Evolutionary conservation across 2,113 vertebrate genomes (phyloP).

Genomic region (Sardina pilchardus): DNA sequence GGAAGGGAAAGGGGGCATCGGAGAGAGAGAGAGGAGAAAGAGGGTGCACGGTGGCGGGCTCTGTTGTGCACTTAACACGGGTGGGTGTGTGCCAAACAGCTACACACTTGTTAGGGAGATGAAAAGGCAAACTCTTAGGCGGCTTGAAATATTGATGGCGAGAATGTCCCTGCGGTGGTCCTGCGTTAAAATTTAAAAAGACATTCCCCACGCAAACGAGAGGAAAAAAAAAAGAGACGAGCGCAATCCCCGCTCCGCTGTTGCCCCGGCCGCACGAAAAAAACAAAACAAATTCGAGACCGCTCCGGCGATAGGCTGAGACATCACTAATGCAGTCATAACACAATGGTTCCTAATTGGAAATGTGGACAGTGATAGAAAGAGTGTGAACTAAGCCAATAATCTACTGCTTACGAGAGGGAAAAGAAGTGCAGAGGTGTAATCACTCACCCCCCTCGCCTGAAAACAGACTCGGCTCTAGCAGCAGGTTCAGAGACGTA

Average conservation of each 20-base stretch:
- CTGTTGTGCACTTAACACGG: not conserved
- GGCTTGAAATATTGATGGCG: conserved; percentile 31
- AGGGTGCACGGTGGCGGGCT: not conserved
- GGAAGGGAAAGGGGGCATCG: not conserved
- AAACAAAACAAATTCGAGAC: not conserved
- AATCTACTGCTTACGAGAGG: not conserved
- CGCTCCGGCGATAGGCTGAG: not conserved
- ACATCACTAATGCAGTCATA: not conserved
- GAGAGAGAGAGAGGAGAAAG: not conserved
- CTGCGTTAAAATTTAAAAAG: conserved; percentile 24
- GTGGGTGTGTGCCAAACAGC: conserved; percentile 16
- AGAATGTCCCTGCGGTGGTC: conserved; percentile 21
- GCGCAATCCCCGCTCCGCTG: not conserved
- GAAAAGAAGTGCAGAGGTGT: not conserved
- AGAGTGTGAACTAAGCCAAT: not conserved
- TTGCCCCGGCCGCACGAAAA: not conserved
- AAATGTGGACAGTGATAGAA: not conserved
- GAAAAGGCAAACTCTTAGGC: conserved; percentile 18
- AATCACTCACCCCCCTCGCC: not conserved
- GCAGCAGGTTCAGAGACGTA: too few species aligned
- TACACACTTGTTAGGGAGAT: conserved; percentile 25
- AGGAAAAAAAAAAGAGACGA: not conserved
- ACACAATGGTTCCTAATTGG: not conserved
- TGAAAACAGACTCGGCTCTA: not conserved
- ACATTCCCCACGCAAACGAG: conserved; percentile 10